A percentile compares a stretch with the other conserved stretches of the same genome.
phyloP scores from a whole-genome alignment of 2,888 invertebrate species.

The Gasteruption jaculator region DNA sequence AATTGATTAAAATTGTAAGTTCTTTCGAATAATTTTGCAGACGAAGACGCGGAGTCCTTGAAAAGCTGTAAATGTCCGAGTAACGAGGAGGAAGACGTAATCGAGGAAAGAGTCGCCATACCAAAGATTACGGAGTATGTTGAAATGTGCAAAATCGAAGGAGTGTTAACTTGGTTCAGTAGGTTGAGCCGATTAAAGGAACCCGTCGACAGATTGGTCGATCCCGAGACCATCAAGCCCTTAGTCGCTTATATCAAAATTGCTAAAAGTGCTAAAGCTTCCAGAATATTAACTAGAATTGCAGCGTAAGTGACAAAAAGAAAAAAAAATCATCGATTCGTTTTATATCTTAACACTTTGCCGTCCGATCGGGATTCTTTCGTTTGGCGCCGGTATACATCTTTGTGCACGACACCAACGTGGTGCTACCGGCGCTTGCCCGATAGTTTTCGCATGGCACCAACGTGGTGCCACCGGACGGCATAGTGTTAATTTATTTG shows the following conservation, averaged over 20 bases:
- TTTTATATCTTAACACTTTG: not conserved
- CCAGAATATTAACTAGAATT: constrained; percentile 56
- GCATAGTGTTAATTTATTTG: no score
- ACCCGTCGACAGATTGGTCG: constrained; percentile 40
- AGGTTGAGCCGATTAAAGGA: constrained; percentile 33
- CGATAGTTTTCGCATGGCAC: no score
- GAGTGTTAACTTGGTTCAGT: constrained; percentile 35
- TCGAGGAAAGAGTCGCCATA: constrained; percentile 18
- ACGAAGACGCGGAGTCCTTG: constrained; percentile 37
- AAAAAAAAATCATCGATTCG: not conserved
- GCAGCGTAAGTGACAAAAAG: constrained; percentile 49
- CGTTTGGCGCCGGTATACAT: no score
- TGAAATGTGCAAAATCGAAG: constrained; percentile 31
- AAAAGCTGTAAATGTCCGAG: constrained; percentile 33
- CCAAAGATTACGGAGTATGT: constrained; percentile 24
- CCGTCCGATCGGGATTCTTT: no score
- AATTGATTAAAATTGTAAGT: not conserved
- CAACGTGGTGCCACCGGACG: no score
- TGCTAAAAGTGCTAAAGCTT: constrained; percentile 47
- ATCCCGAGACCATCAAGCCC: constrained; percentile 38
- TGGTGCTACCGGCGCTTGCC: no score
- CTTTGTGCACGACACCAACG: no score
- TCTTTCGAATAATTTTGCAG: not conserved
- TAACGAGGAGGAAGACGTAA: constrained; percentile 26
- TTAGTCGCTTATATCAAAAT: constrained; percentile 36